Evolutionary conservation across 2,113 vertebrate species (phyloP), one percentile per base, ranked within the genome.

Genomic region (Chaetodon auriga): DNA sequence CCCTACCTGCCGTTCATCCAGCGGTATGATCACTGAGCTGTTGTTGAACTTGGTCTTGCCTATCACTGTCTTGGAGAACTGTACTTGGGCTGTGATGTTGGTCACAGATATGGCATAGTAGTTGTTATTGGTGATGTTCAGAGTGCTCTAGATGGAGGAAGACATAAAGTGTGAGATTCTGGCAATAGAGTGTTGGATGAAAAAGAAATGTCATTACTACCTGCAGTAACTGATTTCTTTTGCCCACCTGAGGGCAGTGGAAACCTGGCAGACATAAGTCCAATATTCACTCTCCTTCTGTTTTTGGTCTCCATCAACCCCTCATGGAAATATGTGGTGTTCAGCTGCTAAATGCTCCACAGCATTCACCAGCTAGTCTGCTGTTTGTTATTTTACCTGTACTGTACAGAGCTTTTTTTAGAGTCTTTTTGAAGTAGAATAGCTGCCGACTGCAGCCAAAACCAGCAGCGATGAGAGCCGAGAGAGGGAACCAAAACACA

Each of bases 51-150:
- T 96, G 82, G 96, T 93, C 88, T 99, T 98, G 41, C 97, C 97
- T 72, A 98, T 98, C 86, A 99, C 97, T 0, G 97, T 99, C 95
- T 98, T 98, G 64, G 97, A 96, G 94, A 98, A 98, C 88, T 98
- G 97, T 77, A 99, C 97, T 84, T 98, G 97, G 13, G 97, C 97
- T 69, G 97, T 99, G 90, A 99, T 96, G 83, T 98, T 98, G 90
- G 97, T 96, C 82, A 99, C 96, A 82, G 96, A 96, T 77, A 98
- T 95, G 41, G 97, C 95, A 51, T 99, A 99, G 87, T 97, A 98
- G 91, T 98, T 99, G 85, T 99, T 99, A 87, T 99, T 99, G 0
- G 97, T 99, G 94, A 99, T 99, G 93, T 98, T 99, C 87, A 99
- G 77, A 0, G 96, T 97, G 83, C 96, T 99, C 98, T 99, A 91